Conservation (phyloP, 2,113 vertebrate species). For the Columba janthina region DNA sequence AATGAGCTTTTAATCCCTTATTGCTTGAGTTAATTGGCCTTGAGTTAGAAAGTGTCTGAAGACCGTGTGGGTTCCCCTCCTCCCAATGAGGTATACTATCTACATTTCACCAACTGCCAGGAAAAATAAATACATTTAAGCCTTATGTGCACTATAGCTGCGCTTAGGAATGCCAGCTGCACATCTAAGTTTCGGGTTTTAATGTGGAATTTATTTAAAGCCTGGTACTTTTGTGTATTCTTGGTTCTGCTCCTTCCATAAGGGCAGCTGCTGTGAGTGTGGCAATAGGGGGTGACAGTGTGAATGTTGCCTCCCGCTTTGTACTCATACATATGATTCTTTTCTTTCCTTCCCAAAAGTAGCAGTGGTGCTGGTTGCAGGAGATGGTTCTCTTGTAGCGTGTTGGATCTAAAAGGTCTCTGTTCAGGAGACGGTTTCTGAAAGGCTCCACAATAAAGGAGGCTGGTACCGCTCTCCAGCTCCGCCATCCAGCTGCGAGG, state of each 20-base stretch:
- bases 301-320: neutral
- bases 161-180: neutral
- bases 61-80: neutral
- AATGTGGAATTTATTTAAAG: neutral
- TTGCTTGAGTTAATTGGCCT: conserved; percentile 45
- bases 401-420: conserved; percentile 43
- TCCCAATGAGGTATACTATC: neutral
- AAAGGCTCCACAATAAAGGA: conserved; percentile 65
- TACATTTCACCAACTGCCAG: neutral
- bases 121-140: neutral
- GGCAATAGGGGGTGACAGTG: neutral
- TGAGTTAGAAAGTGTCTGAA: neutral
- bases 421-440: conserved; percentile 36
- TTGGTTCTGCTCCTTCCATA: neutral
- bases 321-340: neutral
- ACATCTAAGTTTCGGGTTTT: neutral
- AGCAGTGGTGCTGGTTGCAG: neutral
- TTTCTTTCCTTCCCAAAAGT: neutral
- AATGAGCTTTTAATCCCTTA: conserved; percentile 44
- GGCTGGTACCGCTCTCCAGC: conserved; percentile 70
- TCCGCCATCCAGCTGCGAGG: conserved; percentile 54
- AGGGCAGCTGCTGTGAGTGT: neutral
- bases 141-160: neutral
- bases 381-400: neutral
- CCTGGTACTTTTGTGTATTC: accelerated